phyloP scores from a whole-genome alignment of 2,797 vertebrate species.

The Clarias laeviceps region DNA sequence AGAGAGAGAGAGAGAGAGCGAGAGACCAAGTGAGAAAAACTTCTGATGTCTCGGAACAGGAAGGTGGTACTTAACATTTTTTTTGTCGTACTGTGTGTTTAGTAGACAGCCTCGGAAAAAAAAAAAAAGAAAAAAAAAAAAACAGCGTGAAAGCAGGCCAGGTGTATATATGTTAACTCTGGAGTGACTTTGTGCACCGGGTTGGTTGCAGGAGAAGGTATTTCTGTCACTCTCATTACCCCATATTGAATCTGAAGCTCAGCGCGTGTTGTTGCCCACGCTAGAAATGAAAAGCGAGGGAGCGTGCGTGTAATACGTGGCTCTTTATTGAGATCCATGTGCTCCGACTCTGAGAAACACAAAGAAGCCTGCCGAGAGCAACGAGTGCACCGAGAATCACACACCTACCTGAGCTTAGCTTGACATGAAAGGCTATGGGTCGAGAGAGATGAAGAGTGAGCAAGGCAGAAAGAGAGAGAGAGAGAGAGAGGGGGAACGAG shows the following conservation, averaged over 20 bases:
- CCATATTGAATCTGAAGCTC: slow-evolving; percentile 42
- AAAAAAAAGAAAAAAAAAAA: slow-evolving; percentile 7
- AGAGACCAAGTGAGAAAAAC: slow-evolving; percentile 25
- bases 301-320: slow-evolving; percentile 9
- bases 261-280: slow-evolving; percentile 16
- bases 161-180: background rate
- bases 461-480: slow-evolving; percentile 12
- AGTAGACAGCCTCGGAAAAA: slow-evolving; percentile 20
- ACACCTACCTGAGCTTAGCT: slow-evolving; percentile 45
- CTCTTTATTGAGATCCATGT: slow-evolving; percentile 24
- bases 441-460: slow-evolving; percentile 25
- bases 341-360: slow-evolving; percentile 22
- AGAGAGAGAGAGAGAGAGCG: slow-evolving; percentile 2
- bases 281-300: slow-evolving; percentile 43
- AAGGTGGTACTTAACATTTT: slow-evolving; percentile 50
- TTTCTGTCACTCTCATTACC: slow-evolving; percentile 33
- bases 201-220: slow-evolving; percentile 1
- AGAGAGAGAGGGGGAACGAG: slow-evolving; percentile 3
- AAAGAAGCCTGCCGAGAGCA: slow-evolving; percentile 40
- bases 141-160: slow-evolving; percentile 23
- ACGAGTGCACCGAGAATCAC: background rate
- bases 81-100: slow-evolving; percentile 43
- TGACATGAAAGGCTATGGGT: slow-evolving; percentile 48
- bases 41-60: slow-evolving; percentile 40
- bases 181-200: slow-evolving; percentile 19